phyloP scores from a whole-genome alignment of 1,140 invertebrate genomes.

The Episyrphus balteatus region DNA sequence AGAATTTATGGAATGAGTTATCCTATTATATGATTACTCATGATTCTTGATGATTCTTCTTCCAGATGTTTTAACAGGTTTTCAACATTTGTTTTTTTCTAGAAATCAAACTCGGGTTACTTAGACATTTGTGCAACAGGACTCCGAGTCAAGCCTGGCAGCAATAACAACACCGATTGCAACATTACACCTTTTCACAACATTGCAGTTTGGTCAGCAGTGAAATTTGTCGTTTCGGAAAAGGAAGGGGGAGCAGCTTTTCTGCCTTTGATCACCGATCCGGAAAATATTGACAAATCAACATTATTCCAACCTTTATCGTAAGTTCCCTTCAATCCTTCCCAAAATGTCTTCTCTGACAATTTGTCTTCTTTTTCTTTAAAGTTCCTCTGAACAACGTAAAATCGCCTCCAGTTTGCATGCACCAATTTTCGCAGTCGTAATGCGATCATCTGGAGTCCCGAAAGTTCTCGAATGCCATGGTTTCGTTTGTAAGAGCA shows the following conservation, averaged over 20 bases:
- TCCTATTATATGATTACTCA: too few species aligned
- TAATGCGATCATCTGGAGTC: conserved; percentile 70
- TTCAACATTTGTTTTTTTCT: too few species aligned
- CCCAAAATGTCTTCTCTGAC: neutral
- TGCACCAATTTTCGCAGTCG: conserved; percentile 80
- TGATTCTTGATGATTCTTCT: too few species aligned
- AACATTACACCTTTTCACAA: conserved; percentile 72
- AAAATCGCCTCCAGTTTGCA: conserved; percentile 42
- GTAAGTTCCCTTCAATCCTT: conserved; percentile 9
- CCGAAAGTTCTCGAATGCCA: conserved; percentile 77
- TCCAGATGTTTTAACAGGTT: too few species aligned
- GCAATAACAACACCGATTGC: conserved; percentile 14
- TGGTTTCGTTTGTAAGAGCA: conserved; percentile 75
- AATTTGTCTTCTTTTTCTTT: neutral
- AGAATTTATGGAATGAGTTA: too few species aligned
- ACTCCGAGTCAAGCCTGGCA: conserved; percentile 41
- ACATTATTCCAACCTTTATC: conserved; percentile 46
- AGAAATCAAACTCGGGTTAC: conserved; percentile 37
- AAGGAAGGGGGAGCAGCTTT: conserved; percentile 53
- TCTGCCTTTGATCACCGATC: conserved; percentile 74
- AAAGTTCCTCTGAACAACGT: conserved; percentile 28
- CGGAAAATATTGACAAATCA: conserved; percentile 62
- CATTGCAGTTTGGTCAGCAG: conserved; percentile 83
- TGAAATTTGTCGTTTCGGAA: conserved; percentile 58
- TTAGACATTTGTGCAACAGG: conserved; percentile 60